Percentiles rank a stretch among this genome's conserved stretches.
phyloP scores from a whole-genome alignment of 1,140 invertebrate species.

The Anagrus nilaparvatae region DNA sequence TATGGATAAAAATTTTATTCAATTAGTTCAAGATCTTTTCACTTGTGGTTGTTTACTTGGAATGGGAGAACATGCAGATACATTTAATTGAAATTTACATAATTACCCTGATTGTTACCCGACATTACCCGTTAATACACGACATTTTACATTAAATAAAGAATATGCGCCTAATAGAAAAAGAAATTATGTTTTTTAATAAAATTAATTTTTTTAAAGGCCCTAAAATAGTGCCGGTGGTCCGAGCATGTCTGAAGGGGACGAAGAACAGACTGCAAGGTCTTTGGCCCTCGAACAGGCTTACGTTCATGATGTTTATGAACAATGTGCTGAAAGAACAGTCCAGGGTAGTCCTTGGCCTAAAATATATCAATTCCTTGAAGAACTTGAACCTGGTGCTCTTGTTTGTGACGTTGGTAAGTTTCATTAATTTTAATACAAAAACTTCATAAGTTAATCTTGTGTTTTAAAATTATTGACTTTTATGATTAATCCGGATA shows the following conservation, averaged over 20 bases:
- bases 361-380: conserved; percentile 74
- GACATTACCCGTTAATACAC: no score
- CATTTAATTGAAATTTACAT: not conserved
- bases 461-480: conserved; percentile 7
- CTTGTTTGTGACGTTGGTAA: conserved; percentile 88
- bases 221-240: not conserved
- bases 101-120: no score
- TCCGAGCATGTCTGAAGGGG: conserved; percentile 36
- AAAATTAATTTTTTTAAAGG: no score
- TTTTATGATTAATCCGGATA: no score
- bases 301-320: conserved; percentile 92
- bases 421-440: conserved; percentile 24
- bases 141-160: no score
- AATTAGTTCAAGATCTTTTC: no score
- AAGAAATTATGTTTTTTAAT: no score
- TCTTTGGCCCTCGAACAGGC: conserved; percentile 82
- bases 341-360: conserved; percentile 66
- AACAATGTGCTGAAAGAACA: conserved; percentile 65
- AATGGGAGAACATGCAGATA: no score
- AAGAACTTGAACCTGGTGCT: conserved; percentile 78
- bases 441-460: not conserved
- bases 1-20: no score
- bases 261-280: conserved; percentile 55
- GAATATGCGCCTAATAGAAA: no score
- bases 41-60: no score